Conservation (phyloP, 2,888 invertebrate genomes). For the Zonitis immaculata region DNA sequence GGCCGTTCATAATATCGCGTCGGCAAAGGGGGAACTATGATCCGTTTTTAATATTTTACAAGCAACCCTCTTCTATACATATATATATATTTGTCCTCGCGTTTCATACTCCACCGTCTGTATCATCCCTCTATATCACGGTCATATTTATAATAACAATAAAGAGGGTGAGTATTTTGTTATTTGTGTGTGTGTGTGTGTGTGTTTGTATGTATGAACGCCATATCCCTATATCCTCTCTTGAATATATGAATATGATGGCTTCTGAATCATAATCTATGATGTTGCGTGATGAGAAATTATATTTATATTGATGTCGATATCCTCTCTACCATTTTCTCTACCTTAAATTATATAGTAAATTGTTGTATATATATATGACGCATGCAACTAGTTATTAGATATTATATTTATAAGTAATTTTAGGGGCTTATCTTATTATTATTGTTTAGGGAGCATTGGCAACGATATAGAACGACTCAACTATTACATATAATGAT, state of each 20-base stretch:
- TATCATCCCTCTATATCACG: constrained; percentile 24
- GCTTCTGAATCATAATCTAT: constrained; percentile 42
- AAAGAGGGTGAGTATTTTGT: constrained; percentile 29
- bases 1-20: constrained; percentile 23
- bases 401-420: background rate
- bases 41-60: constrained; percentile 41
- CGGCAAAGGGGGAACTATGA: constrained; percentile 28
- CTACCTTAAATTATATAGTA: background rate
- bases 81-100: too few species aligned
- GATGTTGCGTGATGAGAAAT: constrained; percentile 41
- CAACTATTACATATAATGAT: background rate
- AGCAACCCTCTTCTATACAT: constrained; percentile 27
- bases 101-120: too few species aligned
- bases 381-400: background rate
- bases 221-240: constrained; percentile 24
- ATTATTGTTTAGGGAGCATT: background rate
- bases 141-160: constrained; percentile 35
- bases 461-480: too few species aligned
- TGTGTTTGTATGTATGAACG: background rate
- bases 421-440: constrained; percentile 4
- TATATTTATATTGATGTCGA: constrained; percentile 36
- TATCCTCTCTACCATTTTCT: constrained; percentile 1
- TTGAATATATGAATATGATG: constrained; percentile 40
- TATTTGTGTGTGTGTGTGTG: constrained; percentile 5
- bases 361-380: background rate